phyloP scores from a whole-genome alignment of 2,797 vertebrate species.

The Melopsittacus undulatus region DNA sequence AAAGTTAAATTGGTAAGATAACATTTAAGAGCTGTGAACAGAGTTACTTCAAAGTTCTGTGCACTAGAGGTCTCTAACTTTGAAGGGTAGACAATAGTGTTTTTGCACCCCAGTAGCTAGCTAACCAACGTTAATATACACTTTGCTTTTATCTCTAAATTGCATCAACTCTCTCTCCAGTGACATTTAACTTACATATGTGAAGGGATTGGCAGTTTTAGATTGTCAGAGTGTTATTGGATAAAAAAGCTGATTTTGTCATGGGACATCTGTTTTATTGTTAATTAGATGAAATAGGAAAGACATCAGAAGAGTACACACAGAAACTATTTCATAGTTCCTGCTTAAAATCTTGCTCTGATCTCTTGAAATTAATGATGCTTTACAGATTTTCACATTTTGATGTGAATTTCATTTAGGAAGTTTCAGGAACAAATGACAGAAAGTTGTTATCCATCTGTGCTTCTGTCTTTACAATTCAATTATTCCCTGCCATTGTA shows the following conservation, averaged over 20 bases:
- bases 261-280: slow-evolving; percentile 78
- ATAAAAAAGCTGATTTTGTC: slow-evolving; percentile 73
- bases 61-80: neutral
- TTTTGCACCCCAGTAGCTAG: slow-evolving; percentile 45
- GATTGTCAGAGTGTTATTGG: slow-evolving; percentile 73
- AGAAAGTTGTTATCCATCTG: slow-evolving; percentile 73
- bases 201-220: slow-evolving; percentile 76
- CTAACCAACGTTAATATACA: slow-evolving; percentile 69
- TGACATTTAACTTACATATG: slow-evolving; percentile 79
- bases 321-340: slow-evolving; percentile 70
- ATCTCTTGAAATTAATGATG: slow-evolving; percentile 70
- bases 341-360: slow-evolving; percentile 64
- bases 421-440: slow-evolving; percentile 72
- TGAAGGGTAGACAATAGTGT: neutral
- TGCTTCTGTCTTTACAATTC: slow-evolving; percentile 66
- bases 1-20: neutral
- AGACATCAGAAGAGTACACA: slow-evolving; percentile 68
- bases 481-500: slow-evolving; percentile 61
- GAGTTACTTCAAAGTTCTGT: neutral
- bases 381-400: slow-evolving; percentile 70
- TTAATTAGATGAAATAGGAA: slow-evolving; percentile 77
- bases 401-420: slow-evolving; percentile 68
- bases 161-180: slow-evolving; percentile 70
- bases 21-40: neutral
- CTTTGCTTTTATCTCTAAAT: slow-evolving; percentile 74